These are phyloP conservation scores for Anagyrus pseudococci DNA, from an alignment of 2,888 invertebrate species.

Conservation along the genomic window DNA sequence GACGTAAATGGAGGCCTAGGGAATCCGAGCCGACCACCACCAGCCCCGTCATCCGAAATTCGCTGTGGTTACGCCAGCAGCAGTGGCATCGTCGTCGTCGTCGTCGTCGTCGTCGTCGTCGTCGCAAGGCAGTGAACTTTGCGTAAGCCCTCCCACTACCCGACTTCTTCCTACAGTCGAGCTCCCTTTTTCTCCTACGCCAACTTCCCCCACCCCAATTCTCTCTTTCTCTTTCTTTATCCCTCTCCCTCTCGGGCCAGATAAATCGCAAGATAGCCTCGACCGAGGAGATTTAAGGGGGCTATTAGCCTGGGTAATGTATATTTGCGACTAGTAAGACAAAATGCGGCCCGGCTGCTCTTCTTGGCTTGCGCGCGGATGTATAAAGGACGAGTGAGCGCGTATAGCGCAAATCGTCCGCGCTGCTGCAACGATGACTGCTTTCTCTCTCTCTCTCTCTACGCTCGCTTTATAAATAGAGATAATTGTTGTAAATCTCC, in stretches of 20 bases:
- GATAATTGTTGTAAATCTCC: conserved; percentile 15
- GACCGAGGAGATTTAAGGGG: conserved; percentile 21
- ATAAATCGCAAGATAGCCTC: conserved; percentile 31
- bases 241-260: no score
- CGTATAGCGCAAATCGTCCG: neutral
- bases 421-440: neutral
- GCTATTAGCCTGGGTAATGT: conserved; percentile 28
- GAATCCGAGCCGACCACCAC: conserved; percentile 38
- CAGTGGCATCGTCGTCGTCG: no score
- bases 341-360: no score
- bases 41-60: no score
- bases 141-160: no score
- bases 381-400: neutral
- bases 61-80: no score
- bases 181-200: conserved; percentile 7
- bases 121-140: no score
- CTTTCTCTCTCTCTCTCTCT: neutral
- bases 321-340: conserved; percentile 35
- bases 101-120: no score
- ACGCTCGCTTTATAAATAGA: neutral
- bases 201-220: no score
- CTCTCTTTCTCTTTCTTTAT: conserved; percentile 13
- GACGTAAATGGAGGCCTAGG: conserved; percentile 44
- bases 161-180: no score
- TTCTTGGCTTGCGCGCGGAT: neutral